These are phyloP conservation scores for Drosophila santomea DNA, from an alignment of 1,140 invertebrate species.

Conservation along the genomic window DNA sequence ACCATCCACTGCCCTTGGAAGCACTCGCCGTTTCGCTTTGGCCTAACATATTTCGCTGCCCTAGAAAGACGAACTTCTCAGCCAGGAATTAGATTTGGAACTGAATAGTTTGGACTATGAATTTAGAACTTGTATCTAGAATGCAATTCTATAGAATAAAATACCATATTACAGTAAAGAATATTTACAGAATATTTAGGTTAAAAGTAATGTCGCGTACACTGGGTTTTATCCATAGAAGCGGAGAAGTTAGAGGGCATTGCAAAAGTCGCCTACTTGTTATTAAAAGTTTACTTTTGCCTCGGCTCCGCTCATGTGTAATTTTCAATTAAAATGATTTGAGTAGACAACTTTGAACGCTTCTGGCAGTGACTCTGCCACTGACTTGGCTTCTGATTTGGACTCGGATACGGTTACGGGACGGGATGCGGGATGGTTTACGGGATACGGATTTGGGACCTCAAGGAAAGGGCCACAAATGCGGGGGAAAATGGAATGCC, in stretches of 20 bases:
- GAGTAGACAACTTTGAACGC: slow-evolving; percentile 81
- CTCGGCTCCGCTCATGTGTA: slow-evolving; percentile 77
- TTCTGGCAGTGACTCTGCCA: slow-evolving; percentile 53
- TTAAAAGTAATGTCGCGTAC: no score
- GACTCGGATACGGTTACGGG: slow-evolving; percentile 13
- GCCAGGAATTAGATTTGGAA: neutral
- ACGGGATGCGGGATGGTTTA: neutral
- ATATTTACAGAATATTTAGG: no score
- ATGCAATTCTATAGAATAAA: no score
- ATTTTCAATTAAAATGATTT: slow-evolving; percentile 84
- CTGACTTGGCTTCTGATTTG: slow-evolving; percentile 27
- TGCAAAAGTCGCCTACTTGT: neutral
- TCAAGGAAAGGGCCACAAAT: neutral
- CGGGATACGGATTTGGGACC: slow-evolving; percentile 19
- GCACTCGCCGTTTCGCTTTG: slow-evolving; percentile 18
- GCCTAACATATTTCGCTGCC: slow-evolving; percentile 42
- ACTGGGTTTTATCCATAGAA: no score
- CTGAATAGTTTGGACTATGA: neutral
- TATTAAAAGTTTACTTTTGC: slow-evolving; percentile 9
- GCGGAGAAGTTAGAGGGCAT: neutral
- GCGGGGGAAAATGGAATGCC: slow-evolving; percentile 4
- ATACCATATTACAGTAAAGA: no score
- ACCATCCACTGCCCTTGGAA: slow-evolving; percentile 39
- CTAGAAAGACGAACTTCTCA: neutral
- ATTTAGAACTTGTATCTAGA: no score